Evolutionary conservation across 2,113 vertebrate species (phyloP).

Genomic region (Syngnathus scovelli): DNA sequence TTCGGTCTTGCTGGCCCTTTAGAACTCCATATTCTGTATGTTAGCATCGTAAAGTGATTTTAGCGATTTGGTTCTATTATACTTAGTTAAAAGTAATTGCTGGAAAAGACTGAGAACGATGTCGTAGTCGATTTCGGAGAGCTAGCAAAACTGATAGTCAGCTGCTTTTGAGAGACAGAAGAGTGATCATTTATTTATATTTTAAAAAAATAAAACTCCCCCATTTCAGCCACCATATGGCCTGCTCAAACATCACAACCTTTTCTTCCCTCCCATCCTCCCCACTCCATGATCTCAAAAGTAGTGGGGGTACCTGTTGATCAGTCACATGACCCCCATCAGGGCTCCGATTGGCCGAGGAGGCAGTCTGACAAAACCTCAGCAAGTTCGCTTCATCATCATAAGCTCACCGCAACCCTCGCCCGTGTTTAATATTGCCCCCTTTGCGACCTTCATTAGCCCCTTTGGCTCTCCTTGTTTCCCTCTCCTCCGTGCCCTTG

Average conservation of each 20-base stretch:
- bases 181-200: too few relatives aligned
- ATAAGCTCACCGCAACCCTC: conserved; percentile 30
- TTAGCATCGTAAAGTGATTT: neutral
- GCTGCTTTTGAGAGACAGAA: too few relatives aligned
- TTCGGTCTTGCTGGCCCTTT: too few relatives aligned
- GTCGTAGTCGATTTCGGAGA: too few relatives aligned
- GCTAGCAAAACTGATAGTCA: too few relatives aligned
- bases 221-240: conserved; percentile 48
- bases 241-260: conserved; percentile 66
- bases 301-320: conserved; percentile 53
- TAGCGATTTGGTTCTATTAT: too few relatives aligned
- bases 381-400: too few relatives aligned
- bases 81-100: too few relatives aligned
- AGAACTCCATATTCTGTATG: neutral
- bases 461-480: conserved; percentile 30
- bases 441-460: conserved; percentile 59
- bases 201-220: conserved; percentile 22
- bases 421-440: conserved; percentile 53
- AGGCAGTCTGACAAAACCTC: neutral
- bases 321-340: conserved; percentile 38
- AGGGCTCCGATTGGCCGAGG: neutral
- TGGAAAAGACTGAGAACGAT: too few relatives aligned
- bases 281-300: conserved; percentile 13
- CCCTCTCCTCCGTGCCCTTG: conserved; percentile 42
- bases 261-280: conserved; percentile 54